Conservation (phyloP, 1,140 invertebrate genomes). For the Sinonovacula constricta region DNA sequence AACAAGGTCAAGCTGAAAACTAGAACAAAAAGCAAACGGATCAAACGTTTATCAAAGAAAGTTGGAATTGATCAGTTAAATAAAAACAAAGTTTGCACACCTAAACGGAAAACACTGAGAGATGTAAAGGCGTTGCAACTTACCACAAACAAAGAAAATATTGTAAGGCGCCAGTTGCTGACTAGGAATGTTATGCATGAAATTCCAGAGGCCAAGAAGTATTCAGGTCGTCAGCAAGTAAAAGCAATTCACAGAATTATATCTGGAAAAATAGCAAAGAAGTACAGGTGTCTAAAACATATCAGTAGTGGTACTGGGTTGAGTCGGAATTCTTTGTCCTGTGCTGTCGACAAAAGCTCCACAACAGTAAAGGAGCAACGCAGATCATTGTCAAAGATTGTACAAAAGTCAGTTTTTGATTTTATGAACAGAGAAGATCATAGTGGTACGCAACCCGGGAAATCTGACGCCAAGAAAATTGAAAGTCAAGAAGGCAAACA, state of each 20-base stretch:
- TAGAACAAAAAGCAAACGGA: too few species aligned
- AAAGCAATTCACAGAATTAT: neutral
- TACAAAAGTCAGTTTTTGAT: neutral
- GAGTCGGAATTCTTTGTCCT: neutral
- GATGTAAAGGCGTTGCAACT: neutral
- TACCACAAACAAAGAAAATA: neutral
- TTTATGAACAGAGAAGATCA: slow-evolving; percentile 10
- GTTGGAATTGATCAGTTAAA: too few species aligned
- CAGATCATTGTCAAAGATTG: neutral
- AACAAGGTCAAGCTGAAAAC: too few species aligned
- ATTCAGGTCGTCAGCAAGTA: neutral
- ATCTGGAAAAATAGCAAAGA: neutral
- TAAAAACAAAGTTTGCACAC: neutral
- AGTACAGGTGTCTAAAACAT: neutral
- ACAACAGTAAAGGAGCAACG: neutral
- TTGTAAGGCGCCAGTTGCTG: neutral
- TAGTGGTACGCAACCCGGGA: neutral
- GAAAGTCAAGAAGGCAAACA: neutral
- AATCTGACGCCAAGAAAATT: slow-evolving; percentile 19
- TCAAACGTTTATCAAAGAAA: too few species aligned
- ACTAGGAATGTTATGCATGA: neutral
- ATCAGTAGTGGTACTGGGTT: neutral
- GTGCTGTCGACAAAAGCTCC: neutral
- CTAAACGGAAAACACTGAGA: neutral
- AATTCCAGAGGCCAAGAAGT: neutral